Evolutionary conservation across 2,113 vertebrate species (phyloP), one percentile per base, ranked within the genome.

Genomic region (Panthera leo): DNA sequence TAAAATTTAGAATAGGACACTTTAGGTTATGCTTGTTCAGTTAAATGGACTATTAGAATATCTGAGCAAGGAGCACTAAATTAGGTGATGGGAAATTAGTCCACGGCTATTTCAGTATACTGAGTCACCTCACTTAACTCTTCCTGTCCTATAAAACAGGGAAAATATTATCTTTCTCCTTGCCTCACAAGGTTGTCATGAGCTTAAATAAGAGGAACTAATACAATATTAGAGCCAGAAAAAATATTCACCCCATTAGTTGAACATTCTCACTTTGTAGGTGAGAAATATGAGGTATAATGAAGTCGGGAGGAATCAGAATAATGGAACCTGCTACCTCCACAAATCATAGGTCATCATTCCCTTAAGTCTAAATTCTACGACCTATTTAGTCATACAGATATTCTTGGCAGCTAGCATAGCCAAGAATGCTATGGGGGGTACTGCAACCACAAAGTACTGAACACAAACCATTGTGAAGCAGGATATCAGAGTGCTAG

Each of bases 211-310:
- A 68, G 58, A 95, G 53, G 21, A 84, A 61, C 21, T 83, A 73
- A 94, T 42, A n/a, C 1, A 96, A 45, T 78, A 58, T 51, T 73
- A 96, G 73, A 76, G 48, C 80, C 75, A 94, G 42, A 91, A 91
- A 13, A 97, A 93, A 87, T 14, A 2, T 70, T 89, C 34, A 42
- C 45, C 83, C 90, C 16, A 80, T 61, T 51, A 88, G 48, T 18
- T 88, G 68, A 94, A 67, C 31, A 70, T 68, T 92, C 16, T 93
- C 27, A 91, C 61, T 85, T 92, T 55, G 71, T 7, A 80, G 42
- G 29, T 93, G 96, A 87, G 91, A 95, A 96, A 55, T 63, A 86
- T 23, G 36, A 92, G 27, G 5, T 80, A 89, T n/a, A 94, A 36
- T 67, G 16, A 39, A 94, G 42, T 13, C 51, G 15, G 94, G 23